Evolutionary conservation across 1,140 invertebrate genomes (phyloP), one percentile per base, ranked within the genome.

Genomic region (Adoxophyes honmai): DNA sequence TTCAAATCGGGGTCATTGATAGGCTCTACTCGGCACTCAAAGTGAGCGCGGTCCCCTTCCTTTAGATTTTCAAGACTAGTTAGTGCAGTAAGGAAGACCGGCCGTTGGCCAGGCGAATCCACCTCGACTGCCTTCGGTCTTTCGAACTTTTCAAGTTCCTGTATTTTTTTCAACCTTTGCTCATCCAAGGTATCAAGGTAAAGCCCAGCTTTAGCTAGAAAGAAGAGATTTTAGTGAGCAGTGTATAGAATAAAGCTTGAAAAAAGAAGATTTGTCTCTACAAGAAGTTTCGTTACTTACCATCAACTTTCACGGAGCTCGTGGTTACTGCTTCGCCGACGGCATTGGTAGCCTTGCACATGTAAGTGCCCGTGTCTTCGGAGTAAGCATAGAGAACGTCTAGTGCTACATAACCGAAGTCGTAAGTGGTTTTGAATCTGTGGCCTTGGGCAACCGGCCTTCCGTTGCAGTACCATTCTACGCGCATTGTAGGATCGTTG

Each of bases 341-440:
- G 33, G 93, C 92, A 87, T 99, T 99, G 60, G 94, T 96, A 34
- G 98, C 98, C 87, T 94, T 95, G 88, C 97, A 98, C 93, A 97
- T 97, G 82, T 99, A 99, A 53, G 96, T 97, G 44, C 97, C 96
- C 37, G 95, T 95, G 80, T 99, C 98, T 91, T 99, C 98, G 34
- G 96, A 93, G 87, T 98, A 98, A 37, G 96, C 96, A 88, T 98
- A 98, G n/a, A 99, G 90, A 71, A 99, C 96, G 82, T 99, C 97
- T 34, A 99, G 89, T 52, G 97, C 96, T 5, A 99, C 97, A 83
- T 97, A 98, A 59, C 97, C 97, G 90, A 99, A 98, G 79, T 99
- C 97, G 75, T 98, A 97, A 4, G 95, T 96, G 6, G 96, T 97
- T 82, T 97, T 96, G 84, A 97, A 97, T 65, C 96, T 92, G 73